A percentile compares a stretch with the other conserved stretches of the same genome.
Conservation (phyloP, 2,797 vertebrate species). For the Myotis planiceps region DNA sequence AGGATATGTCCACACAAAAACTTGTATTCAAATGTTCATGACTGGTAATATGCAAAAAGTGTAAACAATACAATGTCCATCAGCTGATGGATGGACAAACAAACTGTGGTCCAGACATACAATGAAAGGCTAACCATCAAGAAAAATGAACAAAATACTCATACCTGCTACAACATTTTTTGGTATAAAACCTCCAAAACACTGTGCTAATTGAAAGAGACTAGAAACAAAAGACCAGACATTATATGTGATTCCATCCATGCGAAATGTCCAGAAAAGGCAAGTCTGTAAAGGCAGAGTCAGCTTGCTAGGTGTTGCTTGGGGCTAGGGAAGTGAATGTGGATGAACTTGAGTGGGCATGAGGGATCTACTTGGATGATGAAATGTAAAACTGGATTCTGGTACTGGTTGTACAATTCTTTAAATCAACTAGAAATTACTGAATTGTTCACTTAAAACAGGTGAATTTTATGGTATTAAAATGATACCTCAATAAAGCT, state of each 20-base stretch:
- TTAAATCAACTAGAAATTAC: not conserved
- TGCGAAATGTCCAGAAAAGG: not conserved
- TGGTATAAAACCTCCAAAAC: not conserved
- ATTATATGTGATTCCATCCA: not conserved
- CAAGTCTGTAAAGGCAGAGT: not conserved
- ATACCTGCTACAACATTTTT: not conserved
- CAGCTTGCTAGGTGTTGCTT: not conserved
- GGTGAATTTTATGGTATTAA: not conserved
- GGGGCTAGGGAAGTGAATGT: too few species aligned
- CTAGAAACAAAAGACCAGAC: not conserved
- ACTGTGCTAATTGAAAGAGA: not conserved
- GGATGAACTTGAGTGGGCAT: too few species aligned
- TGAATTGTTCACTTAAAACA: not conserved
- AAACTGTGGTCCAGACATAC: rapidly evolving
- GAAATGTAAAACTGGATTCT: not conserved
- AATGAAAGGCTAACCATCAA: not conserved
- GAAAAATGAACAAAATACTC: not conserved
- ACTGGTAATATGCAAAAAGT: not conserved
- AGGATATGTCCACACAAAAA: not conserved
- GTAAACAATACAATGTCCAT: not conserved
- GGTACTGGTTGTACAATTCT: not conserved
- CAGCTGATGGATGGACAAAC: not conserved
- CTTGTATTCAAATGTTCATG: not conserved
- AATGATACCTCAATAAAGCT: not conserved
- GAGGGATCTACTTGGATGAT: not conserved